phyloP scores from a whole-genome alignment of 2,113 vertebrate species.

The Odobenus rosmarus region DNA sequence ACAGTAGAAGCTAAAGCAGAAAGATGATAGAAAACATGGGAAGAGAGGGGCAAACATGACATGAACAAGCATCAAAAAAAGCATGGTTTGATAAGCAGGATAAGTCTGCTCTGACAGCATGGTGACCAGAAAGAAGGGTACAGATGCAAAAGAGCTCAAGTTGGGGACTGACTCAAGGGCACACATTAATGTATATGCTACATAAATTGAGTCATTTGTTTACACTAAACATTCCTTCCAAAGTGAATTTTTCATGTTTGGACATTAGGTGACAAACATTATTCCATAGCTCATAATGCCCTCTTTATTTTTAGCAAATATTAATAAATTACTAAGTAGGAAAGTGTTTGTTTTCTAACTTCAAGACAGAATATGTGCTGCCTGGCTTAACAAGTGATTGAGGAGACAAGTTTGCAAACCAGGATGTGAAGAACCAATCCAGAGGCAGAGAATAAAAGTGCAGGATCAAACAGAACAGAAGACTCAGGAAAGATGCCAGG shows the following conservation, averaged over 20 bases:
- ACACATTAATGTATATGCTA: background rate
- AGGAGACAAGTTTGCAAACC: background rate
- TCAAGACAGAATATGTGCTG: background rate
- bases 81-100: conserved; percentile 18
- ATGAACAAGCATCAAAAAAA: conserved; percentile 46
- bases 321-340: background rate
- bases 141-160: conserved; percentile 14
- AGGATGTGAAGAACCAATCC: background rate
- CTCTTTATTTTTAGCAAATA: background rate
- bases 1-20: conserved; percentile 65
- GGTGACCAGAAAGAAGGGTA: conserved; percentile 17
- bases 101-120: conserved; percentile 22
- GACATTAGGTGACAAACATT: background rate
- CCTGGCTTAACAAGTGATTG: background rate
- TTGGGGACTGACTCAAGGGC: background rate
- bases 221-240: background rate
- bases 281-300: background rate
- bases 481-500: background rate
- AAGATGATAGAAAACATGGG: conserved; percentile 53
- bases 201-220: background rate
- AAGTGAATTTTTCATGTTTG: background rate
- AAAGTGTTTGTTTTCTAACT: background rate
- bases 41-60: background rate
- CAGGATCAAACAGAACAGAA: background rate
- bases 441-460: background rate